Evolutionary conservation across 1,140 invertebrate species (phyloP).

Genomic region (Zaprionus ghesquierei): DNA sequence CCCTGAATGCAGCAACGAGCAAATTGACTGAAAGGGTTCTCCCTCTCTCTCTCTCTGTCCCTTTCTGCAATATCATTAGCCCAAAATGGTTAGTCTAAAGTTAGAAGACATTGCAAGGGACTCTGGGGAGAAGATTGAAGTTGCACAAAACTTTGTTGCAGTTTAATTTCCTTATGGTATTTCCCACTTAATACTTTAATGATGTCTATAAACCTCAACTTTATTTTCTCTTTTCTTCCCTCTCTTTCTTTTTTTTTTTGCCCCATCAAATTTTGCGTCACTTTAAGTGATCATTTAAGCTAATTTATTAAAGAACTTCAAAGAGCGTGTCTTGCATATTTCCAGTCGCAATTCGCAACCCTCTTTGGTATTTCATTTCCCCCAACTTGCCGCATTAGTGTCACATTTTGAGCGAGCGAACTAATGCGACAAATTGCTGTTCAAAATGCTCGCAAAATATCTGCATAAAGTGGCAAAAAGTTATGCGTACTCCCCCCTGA

Average conservation of each 20-base stretch:
- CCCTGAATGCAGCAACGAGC: slow-evolving; percentile 1
- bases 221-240: neutral
- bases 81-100: slow-evolving; percentile 2
- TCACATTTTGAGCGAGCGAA: slow-evolving; percentile 18
- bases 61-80: slow-evolving; percentile 11
- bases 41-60: too few species aligned
- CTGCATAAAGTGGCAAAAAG: slow-evolving; percentile 20
- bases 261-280: neutral
- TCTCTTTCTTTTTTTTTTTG: neutral
- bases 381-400: slow-evolving; percentile 12
- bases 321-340: neutral
- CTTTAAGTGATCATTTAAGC: neutral
- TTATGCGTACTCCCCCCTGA: slow-evolving; percentile 39
- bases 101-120: neutral
- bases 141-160: neutral
- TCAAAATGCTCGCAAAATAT: slow-evolving; percentile 13
- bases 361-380: slow-evolving; percentile 1
- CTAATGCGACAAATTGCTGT: slow-evolving; percentile 59
- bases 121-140: neutral
- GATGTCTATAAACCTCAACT: neutral
- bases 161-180: neutral
- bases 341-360: neutral
- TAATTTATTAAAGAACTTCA: neutral
- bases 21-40: neutral
- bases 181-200: neutral